Evolutionary conservation across 53 echinoderm and acorn worm species (phyloP).

Genomic region (Antedon mediterranea): DNA sequence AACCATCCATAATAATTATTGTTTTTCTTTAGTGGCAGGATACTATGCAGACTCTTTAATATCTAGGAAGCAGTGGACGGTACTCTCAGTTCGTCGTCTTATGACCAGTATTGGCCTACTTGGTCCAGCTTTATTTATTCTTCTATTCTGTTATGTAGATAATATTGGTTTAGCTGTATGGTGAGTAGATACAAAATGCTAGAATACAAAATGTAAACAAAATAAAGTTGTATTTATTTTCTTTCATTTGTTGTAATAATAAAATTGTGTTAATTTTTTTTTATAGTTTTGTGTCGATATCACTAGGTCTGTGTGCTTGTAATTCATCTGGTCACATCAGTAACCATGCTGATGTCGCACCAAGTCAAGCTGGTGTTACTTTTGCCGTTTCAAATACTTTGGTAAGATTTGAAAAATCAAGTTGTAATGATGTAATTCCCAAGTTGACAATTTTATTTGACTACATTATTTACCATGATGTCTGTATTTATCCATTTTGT

Average conservation of each 20-base stretch:
- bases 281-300: conserved; percentile 90
- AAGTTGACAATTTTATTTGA: not conserved
- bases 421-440: not conserved
- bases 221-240: no score
- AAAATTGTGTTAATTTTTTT: no score
- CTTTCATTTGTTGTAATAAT: no score
- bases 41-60: conserved; percentile 90
- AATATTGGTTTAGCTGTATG: conserved; percentile 74
- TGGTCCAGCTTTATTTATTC: conserved; percentile 74
- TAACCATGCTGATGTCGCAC: conserved; percentile 91
- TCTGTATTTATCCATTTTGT: no score
- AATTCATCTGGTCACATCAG: conserved; percentile 96
- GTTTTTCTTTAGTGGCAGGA: conserved; percentile 89
- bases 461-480: not conserved
- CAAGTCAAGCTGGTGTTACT: conserved; percentile 82
- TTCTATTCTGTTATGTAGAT: conserved; percentile 76
- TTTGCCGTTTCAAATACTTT: conserved; percentile 94
- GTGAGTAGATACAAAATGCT: conserved; percentile 17
- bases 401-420: conserved; percentile 42
- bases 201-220: no score
- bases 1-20: no score
- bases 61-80: conserved; percentile 80
- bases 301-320: conserved; percentile 86
- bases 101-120: conserved; percentile 89
- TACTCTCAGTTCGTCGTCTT: conserved; percentile 68